phyloP scores from a whole-genome alignment of 2,113 vertebrate genomes.

The Grammomys surdaster region DNA sequence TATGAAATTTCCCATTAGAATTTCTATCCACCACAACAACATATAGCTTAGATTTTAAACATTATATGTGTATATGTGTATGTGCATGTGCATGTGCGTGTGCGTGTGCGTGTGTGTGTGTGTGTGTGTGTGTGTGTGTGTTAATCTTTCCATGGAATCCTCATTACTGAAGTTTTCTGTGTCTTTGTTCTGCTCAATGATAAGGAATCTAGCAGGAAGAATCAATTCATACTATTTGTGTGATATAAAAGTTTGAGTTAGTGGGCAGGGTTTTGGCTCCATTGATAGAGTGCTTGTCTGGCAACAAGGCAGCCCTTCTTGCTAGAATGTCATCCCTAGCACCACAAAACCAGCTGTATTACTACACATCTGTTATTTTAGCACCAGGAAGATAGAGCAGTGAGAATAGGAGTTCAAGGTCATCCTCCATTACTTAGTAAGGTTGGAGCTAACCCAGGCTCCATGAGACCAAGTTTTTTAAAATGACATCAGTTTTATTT shows the following conservation, averaged over 20 bases:
- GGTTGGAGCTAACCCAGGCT: background rate
- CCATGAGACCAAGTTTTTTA: background rate
- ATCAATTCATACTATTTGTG: background rate
- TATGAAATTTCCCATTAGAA: constrained; percentile 68
- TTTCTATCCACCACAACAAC: constrained; percentile 58
- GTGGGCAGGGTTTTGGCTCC: background rate
- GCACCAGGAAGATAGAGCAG: too few species aligned
- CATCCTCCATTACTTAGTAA: background rate
- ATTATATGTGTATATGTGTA: too few species aligned
- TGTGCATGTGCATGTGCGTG: too few species aligned
- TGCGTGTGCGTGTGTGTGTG: background rate
- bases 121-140: background rate
- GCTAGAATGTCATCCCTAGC: background rate
- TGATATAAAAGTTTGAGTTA: background rate
- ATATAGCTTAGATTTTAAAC: background rate
- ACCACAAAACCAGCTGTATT: background rate
- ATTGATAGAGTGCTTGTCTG: background rate
- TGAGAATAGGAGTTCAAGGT: background rate
- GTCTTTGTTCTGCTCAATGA: background rate
- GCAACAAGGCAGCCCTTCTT: too few species aligned
- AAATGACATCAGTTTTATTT: background rate
- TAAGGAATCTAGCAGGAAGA: background rate
- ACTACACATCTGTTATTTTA: background rate
- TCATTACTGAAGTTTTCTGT: background rate
- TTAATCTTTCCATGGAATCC: constrained; percentile 40